Conservation (phyloP, 2,113 vertebrate species). For the Sula dactylatra region DNA sequence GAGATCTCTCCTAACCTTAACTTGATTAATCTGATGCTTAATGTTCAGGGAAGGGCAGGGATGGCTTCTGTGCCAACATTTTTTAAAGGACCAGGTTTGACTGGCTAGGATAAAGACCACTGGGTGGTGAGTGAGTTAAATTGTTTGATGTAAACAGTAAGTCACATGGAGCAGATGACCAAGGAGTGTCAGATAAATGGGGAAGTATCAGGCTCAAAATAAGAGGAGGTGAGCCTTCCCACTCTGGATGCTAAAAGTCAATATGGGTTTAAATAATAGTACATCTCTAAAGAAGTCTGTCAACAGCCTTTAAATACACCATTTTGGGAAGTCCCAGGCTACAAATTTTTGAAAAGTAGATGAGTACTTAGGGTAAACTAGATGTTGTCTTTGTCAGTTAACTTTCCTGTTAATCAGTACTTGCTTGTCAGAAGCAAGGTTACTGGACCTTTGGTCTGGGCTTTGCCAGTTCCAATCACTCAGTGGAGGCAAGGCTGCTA, state of each 20-base stretch:
- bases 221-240: not conserved
- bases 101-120: not conserved
- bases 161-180: not conserved
- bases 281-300: not conserved
- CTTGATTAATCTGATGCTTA: not conserved
- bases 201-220: not conserved
- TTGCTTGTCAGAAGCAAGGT: not conserved
- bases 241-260: not conserved
- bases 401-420: not conserved
- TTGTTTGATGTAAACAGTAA: not conserved
- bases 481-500: not conserved
- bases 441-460: not conserved
- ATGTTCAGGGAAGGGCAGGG: not conserved
- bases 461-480: not conserved
- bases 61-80: not conserved
- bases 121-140: not conserved
- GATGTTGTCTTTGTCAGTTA: not conserved
- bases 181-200: not conserved
- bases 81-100: not conserved
- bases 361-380: not conserved
- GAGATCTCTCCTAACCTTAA: not conserved
- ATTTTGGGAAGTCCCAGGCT: not conserved
- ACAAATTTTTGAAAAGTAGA: not conserved
- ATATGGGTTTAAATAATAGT: not conserved
- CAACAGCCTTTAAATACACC: not conserved